A percentile compares a stretch with the other conserved stretches of the same genome.
Evolutionary conservation across 1,140 invertebrate species (phyloP).

Genomic region (Drosophila nikananu): DNA sequence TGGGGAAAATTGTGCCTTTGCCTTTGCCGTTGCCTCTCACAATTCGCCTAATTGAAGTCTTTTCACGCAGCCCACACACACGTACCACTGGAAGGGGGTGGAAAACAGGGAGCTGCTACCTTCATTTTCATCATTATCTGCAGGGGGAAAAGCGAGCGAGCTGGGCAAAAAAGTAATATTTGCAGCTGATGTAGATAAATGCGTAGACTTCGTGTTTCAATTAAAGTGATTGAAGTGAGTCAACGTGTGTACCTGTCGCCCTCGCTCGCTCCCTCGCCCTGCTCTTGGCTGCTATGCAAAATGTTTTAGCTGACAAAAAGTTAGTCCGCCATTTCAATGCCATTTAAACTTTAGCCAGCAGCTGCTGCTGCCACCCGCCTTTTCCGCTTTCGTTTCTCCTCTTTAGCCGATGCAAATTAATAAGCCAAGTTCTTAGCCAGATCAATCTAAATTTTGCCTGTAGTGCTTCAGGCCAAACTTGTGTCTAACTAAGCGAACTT

Average conservation of each 20-base stretch:
- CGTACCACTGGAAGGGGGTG: constrained; percentile 2
- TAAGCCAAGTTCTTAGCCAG: constrained; percentile 69
- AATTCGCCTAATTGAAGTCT: constrained; percentile 79
- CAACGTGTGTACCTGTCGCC: constrained; percentile 33
- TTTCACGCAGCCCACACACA: constrained; percentile 66
- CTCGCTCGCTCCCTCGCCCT: background rate
- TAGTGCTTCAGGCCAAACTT: constrained; percentile 50
- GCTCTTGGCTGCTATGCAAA: constrained; percentile 40
- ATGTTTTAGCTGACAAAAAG: constrained; percentile 72
- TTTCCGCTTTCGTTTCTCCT: background rate
- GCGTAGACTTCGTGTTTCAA: constrained; percentile 83
- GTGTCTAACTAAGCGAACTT: constrained; percentile 45
- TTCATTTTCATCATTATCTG: constrained; percentile 53
- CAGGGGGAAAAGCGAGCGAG: constrained; percentile 5
- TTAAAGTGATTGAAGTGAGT: constrained; percentile 80
- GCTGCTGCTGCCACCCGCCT: constrained; percentile 26
- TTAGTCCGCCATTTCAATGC: constrained; percentile 53
- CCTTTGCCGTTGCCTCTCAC: constrained; percentile 23
- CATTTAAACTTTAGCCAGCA: constrained; percentile 64
- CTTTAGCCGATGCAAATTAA: constrained; percentile 66
- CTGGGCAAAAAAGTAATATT: constrained; percentile 72
- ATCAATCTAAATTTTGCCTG: constrained; percentile 77
- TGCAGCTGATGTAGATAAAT: constrained; percentile 83
- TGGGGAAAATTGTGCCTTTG: constrained; percentile 19
- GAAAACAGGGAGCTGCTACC: background rate